These are phyloP conservation scores for Cynaeus angustus DNA, from an alignment of 2,888 invertebrate species.

Conservation along the genomic window DNA sequence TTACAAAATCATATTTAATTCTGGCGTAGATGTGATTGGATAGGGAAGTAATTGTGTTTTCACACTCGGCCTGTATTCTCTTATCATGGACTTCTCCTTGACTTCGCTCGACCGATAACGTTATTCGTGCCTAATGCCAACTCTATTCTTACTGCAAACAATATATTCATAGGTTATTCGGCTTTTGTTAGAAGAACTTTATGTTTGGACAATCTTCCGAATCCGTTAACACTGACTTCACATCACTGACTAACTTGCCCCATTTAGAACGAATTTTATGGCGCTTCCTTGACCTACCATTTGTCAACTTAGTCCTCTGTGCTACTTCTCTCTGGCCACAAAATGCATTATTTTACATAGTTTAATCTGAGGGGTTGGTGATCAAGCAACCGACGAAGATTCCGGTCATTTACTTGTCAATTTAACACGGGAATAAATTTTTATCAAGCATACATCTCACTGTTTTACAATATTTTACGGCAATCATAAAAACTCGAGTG, in stretches of 20 bases:
- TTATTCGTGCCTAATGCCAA: slow-evolving; percentile 57
- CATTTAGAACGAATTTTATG: slow-evolving; percentile 46
- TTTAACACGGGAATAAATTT: slow-evolving; percentile 31
- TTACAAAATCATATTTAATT: slow-evolving; percentile 39
- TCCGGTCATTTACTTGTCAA: slow-evolving; percentile 27
- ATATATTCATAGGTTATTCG: slow-evolving; percentile 56
- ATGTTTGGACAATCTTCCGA: slow-evolving; percentile 49
- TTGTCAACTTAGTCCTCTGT: slow-evolving; percentile 41
- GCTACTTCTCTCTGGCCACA: slow-evolving; percentile 13
- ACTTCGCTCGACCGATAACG: slow-evolving; percentile 58
- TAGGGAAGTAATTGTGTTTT: slow-evolving; percentile 52
- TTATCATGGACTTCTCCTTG: slow-evolving; percentile 59
- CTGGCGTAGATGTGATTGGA: slow-evolving; percentile 46
- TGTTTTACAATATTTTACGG: slow-evolving; percentile 40
- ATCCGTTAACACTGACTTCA: slow-evolving; percentile 47
- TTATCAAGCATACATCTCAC: slow-evolving; percentile 22
- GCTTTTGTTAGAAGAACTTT: slow-evolving; percentile 51
- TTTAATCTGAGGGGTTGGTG: slow-evolving; percentile 20
- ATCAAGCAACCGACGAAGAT: slow-evolving; percentile 1
- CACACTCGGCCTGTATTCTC: slow-evolving; percentile 54
- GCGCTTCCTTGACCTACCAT: slow-evolving; percentile 44
- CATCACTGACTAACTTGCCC: slow-evolving; percentile 40
- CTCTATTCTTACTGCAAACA: slow-evolving; percentile 56
- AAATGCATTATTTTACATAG: slow-evolving; percentile 39
- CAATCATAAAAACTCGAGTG: slow-evolving; percentile 23